These are phyloP conservation scores for Scleropages formosus DNA, from an alignment of 2,797 vertebrate genomes.

Conservation along the genomic window DNA sequence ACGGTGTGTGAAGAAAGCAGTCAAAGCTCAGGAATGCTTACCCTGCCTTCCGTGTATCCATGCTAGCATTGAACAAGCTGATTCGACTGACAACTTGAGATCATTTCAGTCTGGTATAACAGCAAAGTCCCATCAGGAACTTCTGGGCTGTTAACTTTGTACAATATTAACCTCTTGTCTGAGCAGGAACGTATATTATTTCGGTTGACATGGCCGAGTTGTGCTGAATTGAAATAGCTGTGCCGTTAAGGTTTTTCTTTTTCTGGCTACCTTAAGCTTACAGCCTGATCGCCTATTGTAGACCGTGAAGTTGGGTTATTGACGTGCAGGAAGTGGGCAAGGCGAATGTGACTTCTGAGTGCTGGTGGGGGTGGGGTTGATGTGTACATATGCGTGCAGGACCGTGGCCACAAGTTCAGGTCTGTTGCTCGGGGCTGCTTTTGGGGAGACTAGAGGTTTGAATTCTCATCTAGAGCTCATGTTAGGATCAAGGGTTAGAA, in stretches of 20 bases:
- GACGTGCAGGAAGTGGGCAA: neutral
- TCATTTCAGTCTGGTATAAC: too few species aligned
- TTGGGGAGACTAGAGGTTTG: too few species aligned
- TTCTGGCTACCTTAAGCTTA: neutral
- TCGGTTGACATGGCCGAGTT: too few species aligned
- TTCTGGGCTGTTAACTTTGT: too few species aligned
- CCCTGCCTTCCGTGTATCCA: too few species aligned
- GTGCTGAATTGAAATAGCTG: neutral
- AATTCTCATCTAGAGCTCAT: neutral
- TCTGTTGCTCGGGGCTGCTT: neutral
- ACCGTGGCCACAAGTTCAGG: neutral
- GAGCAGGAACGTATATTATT: too few species aligned
- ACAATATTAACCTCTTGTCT: too few species aligned
- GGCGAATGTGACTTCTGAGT: neutral
- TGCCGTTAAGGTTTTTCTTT: neutral
- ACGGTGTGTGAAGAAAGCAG: too few species aligned
- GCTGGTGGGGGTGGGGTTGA: neutral
- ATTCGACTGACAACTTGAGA: too few species aligned
- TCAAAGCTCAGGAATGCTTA: too few species aligned
- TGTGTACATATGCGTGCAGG: neutral
- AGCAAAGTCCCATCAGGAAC: too few species aligned
- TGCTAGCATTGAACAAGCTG: too few species aligned
- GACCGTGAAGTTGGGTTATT: neutral
- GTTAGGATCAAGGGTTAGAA: neutral
- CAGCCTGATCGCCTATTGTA: neutral